Percentiles rank a stretch among this genome's conserved stretches.
These are phyloP conservation scores for Smithornis capensis DNA, from an alignment of 2,113 vertebrate species.

Conservation along the genomic window DNA sequence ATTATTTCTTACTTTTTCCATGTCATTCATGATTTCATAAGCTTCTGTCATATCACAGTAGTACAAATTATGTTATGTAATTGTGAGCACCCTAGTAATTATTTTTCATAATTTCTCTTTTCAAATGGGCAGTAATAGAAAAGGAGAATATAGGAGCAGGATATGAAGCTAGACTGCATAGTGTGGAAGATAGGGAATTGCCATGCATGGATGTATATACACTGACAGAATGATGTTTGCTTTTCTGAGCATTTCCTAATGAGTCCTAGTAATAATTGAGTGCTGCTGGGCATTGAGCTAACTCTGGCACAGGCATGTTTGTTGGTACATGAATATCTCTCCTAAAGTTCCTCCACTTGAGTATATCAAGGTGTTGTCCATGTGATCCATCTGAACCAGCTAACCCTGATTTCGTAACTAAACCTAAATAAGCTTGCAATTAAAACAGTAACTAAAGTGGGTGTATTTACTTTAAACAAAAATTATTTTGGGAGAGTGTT, in stretches of 20 bases:
- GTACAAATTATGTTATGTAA: neutral
- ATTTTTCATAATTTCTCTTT: neutral
- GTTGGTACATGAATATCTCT: neutral
- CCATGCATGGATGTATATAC: neutral
- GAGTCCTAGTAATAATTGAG: neutral
- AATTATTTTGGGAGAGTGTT: neutral
- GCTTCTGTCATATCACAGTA: neutral
- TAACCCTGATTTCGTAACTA: neutral
- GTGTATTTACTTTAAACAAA: neutral
- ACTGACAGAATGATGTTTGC: neutral
- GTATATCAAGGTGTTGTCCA: neutral
- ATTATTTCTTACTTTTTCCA: neutral
- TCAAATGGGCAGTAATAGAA: neutral
- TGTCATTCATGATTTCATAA: neutral
- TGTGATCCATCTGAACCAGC: neutral
- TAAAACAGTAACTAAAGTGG: neutral
- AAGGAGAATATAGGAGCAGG: rapidly evolving
- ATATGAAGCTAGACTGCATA: neutral
- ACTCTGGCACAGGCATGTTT: neutral
- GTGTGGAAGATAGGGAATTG: neutral
- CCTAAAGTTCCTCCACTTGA: neutral
- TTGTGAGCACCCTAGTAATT: neutral
- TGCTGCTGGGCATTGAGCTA: neutral
- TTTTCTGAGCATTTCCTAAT: neutral
- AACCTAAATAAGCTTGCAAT: neutral